phyloP scores from a whole-genome alignment of 2,888 invertebrate genomes.

The Meganola albula region DNA sequence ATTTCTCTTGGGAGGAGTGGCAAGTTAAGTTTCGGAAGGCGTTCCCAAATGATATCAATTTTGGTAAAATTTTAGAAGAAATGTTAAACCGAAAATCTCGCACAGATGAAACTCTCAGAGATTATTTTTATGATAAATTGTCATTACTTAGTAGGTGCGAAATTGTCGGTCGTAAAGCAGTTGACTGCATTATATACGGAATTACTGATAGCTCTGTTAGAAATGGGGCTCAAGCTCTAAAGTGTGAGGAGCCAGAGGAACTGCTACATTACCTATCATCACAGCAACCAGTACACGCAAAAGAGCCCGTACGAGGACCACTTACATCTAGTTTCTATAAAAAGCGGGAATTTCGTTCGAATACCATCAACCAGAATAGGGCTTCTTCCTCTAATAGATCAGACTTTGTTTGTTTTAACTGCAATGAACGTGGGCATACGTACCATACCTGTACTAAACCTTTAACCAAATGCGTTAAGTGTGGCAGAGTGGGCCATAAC shows the following conservation, averaged over 20 bases:
- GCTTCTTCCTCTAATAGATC: too few species aligned
- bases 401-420: too few species aligned
- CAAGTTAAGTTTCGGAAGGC: conserved; percentile 24
- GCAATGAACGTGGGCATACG: too few species aligned
- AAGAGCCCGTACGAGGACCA: too few species aligned
- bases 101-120: conserved; percentile 30
- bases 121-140: conserved; percentile 31
- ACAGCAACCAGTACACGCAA: too few species aligned
- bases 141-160: conserved; percentile 23
- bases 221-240: conserved; percentile 26
- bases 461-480: too few species aligned
- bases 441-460: too few species aligned
- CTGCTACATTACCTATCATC: conserved; percentile 10
- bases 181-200: conserved; percentile 16
- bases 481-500: too few species aligned
- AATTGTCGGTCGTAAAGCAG: conserved; percentile 9
- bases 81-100: conserved; percentile 19
- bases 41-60: background rate
- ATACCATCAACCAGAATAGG: too few species aligned
- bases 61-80: background rate
- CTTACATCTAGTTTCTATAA: too few species aligned
- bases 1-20: conserved; percentile 21
- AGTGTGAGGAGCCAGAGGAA: conserved; percentile 20
- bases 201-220: conserved; percentile 11
- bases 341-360: too few species aligned